These are phyloP conservation scores for Hipparchia semele DNA, from an alignment of 2,888 invertebrate genomes.

Conservation along the genomic window DNA sequence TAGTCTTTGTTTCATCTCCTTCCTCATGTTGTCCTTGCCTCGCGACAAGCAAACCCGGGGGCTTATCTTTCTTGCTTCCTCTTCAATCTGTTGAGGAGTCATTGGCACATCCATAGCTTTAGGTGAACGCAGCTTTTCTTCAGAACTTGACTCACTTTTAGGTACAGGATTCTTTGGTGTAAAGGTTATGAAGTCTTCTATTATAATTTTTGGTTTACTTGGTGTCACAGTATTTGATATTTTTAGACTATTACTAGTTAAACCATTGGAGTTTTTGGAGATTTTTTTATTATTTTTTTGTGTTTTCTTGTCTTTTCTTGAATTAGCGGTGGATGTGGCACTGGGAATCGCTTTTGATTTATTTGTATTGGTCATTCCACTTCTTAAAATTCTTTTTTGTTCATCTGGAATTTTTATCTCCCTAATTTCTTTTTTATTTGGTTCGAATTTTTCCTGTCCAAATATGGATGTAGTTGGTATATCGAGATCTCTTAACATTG, in stretches of 20 bases:
- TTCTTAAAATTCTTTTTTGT: not conserved
- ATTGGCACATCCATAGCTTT: constrained; percentile 45
- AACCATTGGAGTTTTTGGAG: not conserved
- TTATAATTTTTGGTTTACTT: not conserved
- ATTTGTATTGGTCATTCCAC: not conserved
- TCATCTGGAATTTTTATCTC: not conserved
- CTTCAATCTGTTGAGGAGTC: constrained; percentile 61
- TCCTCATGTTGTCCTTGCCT: constrained; percentile 83
- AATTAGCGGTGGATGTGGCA: not conserved
- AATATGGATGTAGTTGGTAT: constrained; percentile 40
- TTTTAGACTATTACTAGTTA: constrained; percentile 37
- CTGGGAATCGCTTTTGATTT: not conserved
- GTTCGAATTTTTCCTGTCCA: not conserved
- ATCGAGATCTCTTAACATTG: constrained; percentile 54
- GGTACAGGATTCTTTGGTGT: constrained; percentile 59
- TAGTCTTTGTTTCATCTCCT: constrained; percentile 78
- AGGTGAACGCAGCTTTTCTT: constrained; percentile 66
- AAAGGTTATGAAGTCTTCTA: constrained; percentile 16
- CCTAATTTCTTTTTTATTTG: not conserved
- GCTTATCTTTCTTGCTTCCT: constrained; percentile 65
- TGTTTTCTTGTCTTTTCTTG: not conserved
- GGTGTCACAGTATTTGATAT: constrained; percentile 34
- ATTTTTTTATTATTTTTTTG: not conserved
- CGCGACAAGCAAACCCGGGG: constrained; percentile 81
- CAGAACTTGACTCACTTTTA: constrained; percentile 68